Evolutionary conservation across 2,888 invertebrate genomes (phyloP), one percentile per base, ranked within the genome.

Genomic region (Meloe dianella): DNA sequence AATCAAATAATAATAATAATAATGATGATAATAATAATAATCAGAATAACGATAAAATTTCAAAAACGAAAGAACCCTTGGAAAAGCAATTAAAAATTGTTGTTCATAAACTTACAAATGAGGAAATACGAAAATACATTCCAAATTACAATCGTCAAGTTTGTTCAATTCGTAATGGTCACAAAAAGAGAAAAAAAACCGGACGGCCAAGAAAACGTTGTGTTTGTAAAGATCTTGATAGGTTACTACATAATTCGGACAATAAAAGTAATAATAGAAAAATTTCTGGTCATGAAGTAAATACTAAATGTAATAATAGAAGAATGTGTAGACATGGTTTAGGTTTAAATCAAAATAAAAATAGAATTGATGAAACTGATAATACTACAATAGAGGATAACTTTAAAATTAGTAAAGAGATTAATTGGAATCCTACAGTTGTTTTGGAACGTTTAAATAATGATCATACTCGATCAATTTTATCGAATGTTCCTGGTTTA

Each of bases 401-500:
- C 24, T 51, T 2, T 2, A 58, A 12, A 58, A 17, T 30, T 30
- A n/a, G 10, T 30, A 57, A 10, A 17, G 58, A 30, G 32, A 63
- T 35, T 65, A 65, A 35, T 59, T 70, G 59, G 54, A 70, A 51
- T 64, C 60, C 41, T 41, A 57, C 47, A 35, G 22, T 17, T 61
- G 64, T 27, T 58, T 59, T 54, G 32, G 80, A 51, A 82, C 82
- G 60, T 82, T 54, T 54, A 54, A 27, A 54, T 54, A 54, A 24
- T 54, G 54, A 24, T 54, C 1, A n/a, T 27, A 27, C 27, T n/a
- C 54, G 54, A 27, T 24, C 84, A 47, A 73, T 87, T 29, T 82
- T 86, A 22, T 85, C 85, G 61, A 85, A 85, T 65, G 84, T 88
- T 2, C 88, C 89, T 30, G 89, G 89, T 12, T 80, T 90, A 70